Conservation (phyloP, 2,797 vertebrate genomes). For the Peromyscus attwateri region DNA sequence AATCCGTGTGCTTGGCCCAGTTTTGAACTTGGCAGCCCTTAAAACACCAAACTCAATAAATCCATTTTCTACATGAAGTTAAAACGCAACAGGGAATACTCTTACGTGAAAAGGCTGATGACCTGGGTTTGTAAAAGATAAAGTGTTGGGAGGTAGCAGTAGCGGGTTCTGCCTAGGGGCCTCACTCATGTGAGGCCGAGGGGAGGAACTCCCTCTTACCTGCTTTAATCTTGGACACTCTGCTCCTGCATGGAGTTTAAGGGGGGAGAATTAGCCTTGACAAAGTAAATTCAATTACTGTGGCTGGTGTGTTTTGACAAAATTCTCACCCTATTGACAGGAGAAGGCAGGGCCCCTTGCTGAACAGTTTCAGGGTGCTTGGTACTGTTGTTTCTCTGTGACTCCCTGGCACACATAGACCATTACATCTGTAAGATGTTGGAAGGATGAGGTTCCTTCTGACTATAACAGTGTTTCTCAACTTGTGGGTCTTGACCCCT, state of each 20-base stretch:
- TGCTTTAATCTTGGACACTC: neutral
- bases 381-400: neutral
- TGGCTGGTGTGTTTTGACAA: neutral
- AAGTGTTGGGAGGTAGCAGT: fast-evolving
- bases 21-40: neutral
- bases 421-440: neutral
- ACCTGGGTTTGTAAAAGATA: neutral
- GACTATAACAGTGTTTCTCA: neutral
- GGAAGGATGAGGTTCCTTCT: neutral
- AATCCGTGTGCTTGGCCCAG: neutral
- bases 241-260: neutral
- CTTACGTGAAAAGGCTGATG: neutral
- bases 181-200: no score
- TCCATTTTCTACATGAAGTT: neutral
- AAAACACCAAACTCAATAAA: neutral
- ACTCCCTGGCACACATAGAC: neutral
- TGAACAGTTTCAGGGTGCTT: neutral
- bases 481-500: neutral
- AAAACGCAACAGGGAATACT: neutral
- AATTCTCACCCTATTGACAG: no score
- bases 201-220: neutral
- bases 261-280: neutral
- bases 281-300: neutral
- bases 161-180: neutral
- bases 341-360: neutral